Evolutionary conservation across 1,140 invertebrate genomes (phyloP), one percentile per base, ranked within the genome.

Genomic region (Coptotermes formosanus): DNA sequence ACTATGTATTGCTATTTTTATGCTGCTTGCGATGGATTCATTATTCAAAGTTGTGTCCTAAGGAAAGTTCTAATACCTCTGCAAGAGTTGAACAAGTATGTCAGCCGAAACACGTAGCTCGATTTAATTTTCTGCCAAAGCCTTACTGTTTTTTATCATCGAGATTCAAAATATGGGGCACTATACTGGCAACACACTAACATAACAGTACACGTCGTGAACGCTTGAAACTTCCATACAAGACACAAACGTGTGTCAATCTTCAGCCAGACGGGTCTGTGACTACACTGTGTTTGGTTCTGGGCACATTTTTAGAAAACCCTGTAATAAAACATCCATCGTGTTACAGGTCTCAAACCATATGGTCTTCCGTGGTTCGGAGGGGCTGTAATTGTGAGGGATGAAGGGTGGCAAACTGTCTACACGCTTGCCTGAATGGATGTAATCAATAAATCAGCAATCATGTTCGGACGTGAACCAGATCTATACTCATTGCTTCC

Each of bases 391-490:
- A 75, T 30, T 11, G 64, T 30, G n/a, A 75, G n/a, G 64, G n/a
- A 12, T 75, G 64, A 30, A 59, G n/a, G 64, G 64, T n/a, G 25
- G 64, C 2, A 75, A 75, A 75, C 25, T 30, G 25, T 25, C 64
- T 75, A 3, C n/a, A 75, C 25, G 0, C 19, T 55, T 1, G 25
- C 64, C 8, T 30, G 64, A 75, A 75, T 75, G 64, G n/a, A 75
- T 30, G 64, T 75, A 25, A n/a, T 75, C 64, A 75, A 75, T 75
- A 75, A 75, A 75, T 75, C 64, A 75, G n/a, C 64, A 75, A 75
- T 75, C 64, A 75, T 75, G 64, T n/a, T 30, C 14, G 64, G 64
- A 75, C n/a, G 64, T 30, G 25, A 7, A 14, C 64, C n/a, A 30
- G 64, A 75, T 75, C 25, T 75, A 30, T 30, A 6, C n/a, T n/a